phyloP scores from a whole-genome alignment of 1,140 invertebrate species.

The Rhyzopertha dominica region DNA sequence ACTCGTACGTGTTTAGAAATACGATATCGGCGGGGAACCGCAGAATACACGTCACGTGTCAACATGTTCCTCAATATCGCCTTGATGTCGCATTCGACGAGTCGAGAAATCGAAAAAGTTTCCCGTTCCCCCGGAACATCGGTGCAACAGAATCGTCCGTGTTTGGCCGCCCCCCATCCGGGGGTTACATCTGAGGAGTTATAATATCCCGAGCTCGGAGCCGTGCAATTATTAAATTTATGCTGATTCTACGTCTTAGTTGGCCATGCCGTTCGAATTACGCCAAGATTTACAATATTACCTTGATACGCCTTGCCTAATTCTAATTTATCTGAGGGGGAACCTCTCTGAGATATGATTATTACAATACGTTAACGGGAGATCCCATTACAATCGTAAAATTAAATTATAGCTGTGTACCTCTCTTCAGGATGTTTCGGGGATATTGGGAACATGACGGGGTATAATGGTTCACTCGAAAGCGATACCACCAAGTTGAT shows the following conservation, averaged over 20 bases:
- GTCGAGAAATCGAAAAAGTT: slow-evolving; percentile 25
- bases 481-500: no score
- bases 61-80: slow-evolving; percentile 23
- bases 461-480: no score
- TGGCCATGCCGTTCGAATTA: slow-evolving; percentile 44
- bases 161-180: no score
- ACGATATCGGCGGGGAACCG: slow-evolving; percentile 15
- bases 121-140: slow-evolving; percentile 2
- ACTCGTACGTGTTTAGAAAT: slow-evolving; percentile 21
- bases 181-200: no score
- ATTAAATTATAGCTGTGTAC: slow-evolving; percentile 44
- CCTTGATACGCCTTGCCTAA: slow-evolving; percentile 46
- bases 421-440: no score
- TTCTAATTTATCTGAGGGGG: slow-evolving; percentile 45
- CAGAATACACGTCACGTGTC: slow-evolving; percentile 21
- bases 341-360: slow-evolving; percentile 38
- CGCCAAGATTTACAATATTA: slow-evolving; percentile 49
- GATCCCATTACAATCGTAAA: slow-evolving; percentile 41
- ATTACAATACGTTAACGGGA: slow-evolving; percentile 27
- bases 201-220: slow-evolving; percentile 35
- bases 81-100: slow-evolving; percentile 18
- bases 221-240: slow-evolving; percentile 48
- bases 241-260: slow-evolving; percentile 50
- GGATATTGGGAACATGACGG: no score
- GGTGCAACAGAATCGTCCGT: slow-evolving; percentile 11